Conservation (phyloP, 2,797 vertebrate genomes). For the Allobates femoralis region DNA sequence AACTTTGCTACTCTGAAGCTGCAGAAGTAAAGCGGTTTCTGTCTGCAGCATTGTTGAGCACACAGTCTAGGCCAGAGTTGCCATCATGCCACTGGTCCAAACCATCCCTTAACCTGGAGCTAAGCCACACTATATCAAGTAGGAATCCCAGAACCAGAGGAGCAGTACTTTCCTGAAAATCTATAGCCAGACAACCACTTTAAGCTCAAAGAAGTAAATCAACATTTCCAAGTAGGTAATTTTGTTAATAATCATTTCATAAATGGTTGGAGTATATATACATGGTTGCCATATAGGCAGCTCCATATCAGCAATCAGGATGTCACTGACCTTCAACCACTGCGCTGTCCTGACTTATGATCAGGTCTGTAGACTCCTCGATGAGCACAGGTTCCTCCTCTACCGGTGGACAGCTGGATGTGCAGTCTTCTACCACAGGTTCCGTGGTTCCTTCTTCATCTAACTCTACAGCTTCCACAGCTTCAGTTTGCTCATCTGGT, state of each 20-base stretch:
- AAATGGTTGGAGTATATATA: too few species aligned
- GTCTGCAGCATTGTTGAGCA: too few species aligned
- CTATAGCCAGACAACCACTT: too few species aligned
- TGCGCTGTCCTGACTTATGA: background rate
- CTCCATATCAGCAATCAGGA: background rate
- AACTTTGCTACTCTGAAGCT: too few species aligned
- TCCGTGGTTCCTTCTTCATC: constrained; percentile 45
- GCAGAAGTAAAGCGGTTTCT: too few species aligned
- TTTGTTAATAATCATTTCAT: background rate
- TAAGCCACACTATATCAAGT: too few species aligned
- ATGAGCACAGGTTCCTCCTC: constrained; percentile 46
- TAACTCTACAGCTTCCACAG: constrained; percentile 18
- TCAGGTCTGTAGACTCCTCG: constrained; percentile 52
- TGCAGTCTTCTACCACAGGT: background rate
- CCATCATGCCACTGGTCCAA: too few species aligned
- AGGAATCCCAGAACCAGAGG: too few species aligned
- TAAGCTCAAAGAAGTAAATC: background rate
- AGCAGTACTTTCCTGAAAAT: too few species aligned
- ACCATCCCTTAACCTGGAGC: too few species aligned
- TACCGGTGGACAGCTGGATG: background rate
- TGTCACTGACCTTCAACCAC: constrained; percentile 7
- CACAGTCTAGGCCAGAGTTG: too few species aligned
- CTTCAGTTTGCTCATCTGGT: constrained; percentile 52
- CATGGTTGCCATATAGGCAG: too few species aligned
- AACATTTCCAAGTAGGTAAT: background rate